These are phyloP conservation scores for Microtus oregoni DNA, from an alignment of 2,113 vertebrate species.

Conservation along the genomic window DNA sequence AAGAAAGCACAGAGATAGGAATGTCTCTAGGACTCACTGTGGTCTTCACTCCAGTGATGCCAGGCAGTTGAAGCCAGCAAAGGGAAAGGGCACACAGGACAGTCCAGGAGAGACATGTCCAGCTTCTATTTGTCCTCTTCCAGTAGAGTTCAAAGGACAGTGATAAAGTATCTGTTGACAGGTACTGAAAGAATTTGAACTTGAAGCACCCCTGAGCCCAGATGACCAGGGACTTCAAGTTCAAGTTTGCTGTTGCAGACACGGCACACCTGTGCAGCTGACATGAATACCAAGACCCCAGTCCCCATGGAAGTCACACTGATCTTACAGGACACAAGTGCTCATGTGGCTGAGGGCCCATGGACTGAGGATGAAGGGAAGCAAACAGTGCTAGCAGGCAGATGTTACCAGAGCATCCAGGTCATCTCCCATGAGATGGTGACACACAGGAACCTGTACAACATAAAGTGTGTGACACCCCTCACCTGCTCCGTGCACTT, in stretches of 20 bases:
- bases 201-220: neutral
- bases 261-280: neutral
- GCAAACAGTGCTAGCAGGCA: neutral
- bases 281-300: no score
- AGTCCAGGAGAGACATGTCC: neutral
- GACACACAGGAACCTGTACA: neutral
- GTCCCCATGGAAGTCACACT: neutral
- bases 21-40: no score
- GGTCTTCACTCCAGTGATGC: neutral
- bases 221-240: neutral
- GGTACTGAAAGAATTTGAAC: neutral
- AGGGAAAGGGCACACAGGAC: neutral
- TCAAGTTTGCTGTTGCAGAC: neutral
- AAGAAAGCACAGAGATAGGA: no score
- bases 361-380: neutral
- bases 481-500: neutral
- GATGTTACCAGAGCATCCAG: neutral
- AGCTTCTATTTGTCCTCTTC: neutral
- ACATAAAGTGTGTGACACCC: neutral
- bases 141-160: neutral
- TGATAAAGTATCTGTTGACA: neutral
- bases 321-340: neutral
- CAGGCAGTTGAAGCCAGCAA: neutral
- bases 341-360: neutral
- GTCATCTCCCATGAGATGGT: neutral